Base-by-base conservation (phyloP, 2,888 invertebrate species). In the Parnassius glacialis region DNA sequence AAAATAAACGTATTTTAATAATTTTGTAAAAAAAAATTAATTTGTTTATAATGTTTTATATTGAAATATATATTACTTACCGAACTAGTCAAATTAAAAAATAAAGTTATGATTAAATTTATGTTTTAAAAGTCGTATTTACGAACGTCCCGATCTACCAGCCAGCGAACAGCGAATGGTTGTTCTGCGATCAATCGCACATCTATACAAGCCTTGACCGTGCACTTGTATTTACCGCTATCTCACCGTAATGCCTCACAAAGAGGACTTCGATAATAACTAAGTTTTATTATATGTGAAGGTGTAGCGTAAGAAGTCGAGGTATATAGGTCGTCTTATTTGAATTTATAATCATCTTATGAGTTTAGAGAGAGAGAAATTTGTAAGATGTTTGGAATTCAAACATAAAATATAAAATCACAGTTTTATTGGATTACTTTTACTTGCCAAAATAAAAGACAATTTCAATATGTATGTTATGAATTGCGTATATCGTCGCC, bases 151-250 rank as follows among this genome's bases (percentile, higher is more conserved):
- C 52, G 59, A 47, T 48, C 25, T 52, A 11, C 10, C 76, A 71
- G 75, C 73, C 74, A 65, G 70, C 71, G 69, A 67, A 57, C 67
- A 68, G 67, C 72, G 79, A 83, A 74, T 85, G 85, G 74, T 73
- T 74, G 78, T 69, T 61, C 71, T 68, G 67, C 67, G 70, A 67
- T 70, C 64, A 69, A 66, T 71, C 71, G 68, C 69, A 67, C 68
- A 65, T 67, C 73, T 70, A 67, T 58, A 65, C 74, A 73, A 72
- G 78, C 81, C 83, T 81, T 84, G 83, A 82, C 82, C 84, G 79
- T 75, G 80, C 83, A 81, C 87, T 84, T 84, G 79, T 73, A 71
- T 80, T 73, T 87, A 87, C 90, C 85, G 89, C 82, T 90, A 87
- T 73, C 67, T 77, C 77, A 81, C 76, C 81, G 81, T 80, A 77